Base-by-base conservation (phyloP, 2,888 invertebrate species). In the Ethmia dodecea region DNA sequence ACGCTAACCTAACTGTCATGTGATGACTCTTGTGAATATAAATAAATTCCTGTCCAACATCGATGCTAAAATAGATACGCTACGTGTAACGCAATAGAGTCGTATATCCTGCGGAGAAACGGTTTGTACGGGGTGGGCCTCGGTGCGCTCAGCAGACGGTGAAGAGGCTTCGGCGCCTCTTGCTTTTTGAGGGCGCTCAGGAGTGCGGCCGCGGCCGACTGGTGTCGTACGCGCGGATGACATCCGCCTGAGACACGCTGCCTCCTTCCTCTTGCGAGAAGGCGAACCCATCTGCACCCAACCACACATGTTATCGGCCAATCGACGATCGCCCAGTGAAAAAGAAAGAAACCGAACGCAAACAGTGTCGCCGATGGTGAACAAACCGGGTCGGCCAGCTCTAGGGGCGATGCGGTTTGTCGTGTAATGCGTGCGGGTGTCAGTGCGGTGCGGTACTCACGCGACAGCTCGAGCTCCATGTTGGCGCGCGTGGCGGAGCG, bases 261-360 rank as follows among this genome's bases (percentile, higher is more conserved):
- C 97, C 98, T 68, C 97, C 95, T 87, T 99, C 99, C 87, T 99
- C 99, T 92, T 99, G 99, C 28, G 98, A 99, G 88, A 99, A 99
- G 52, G 99, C 98, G 88, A 94, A 98, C 47, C 98, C 98, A 92
- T 97, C 97, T 98, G 86, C 46, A 37, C 45, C 40, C 40, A 47
- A 55, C 41, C 43, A 10, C 30, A n/a, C n/a, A n/a, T 13, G 15
- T 20, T 24, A 24, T 18, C 22, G n/a, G 9, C 22, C 9, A n/a
- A 22, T n/a, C n/a, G 3, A 22, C n/a, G 8, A 22, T 22, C 22
- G 22, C n/a, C 9, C 22, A 22, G 3, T 4, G 22, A 22, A 8
- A 8, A 22, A 8, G n/a, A 20, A 5, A 20, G 3, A 22, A 8
- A 22, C n/a, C 22, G 8, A 9, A n/a, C n/a, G 22, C n/a, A n/a